Evolutionary conservation across 2,797 vertebrate genomes (phyloP), one percentile per base, ranked within the genome.

Genomic region (Hippoglossus hippoglossus): DNA sequence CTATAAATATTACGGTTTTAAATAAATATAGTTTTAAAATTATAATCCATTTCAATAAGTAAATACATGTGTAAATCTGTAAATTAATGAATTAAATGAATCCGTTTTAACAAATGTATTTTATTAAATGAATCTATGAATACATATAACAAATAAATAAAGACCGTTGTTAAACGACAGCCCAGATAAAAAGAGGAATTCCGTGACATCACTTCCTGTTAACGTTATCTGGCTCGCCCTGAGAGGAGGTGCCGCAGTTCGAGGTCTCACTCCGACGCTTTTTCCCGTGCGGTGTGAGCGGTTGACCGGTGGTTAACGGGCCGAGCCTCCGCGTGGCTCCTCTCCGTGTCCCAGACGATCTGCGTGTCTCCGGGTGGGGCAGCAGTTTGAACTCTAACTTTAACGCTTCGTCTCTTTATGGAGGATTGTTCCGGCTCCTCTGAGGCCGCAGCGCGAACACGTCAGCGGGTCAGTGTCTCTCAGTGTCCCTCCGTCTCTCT

Each of bases 191-290:
- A 1, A 53, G 8, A 67, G 92, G 96, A 77, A 84, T 84, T 64
- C 36, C 61, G 28, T 86, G 85, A 88, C 81, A 0, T 84, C 85
- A 88, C 25, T 7, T 91, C 88, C 89, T 68, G 81, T 73, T 63
- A 16, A 0, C 9, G 21, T 21, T 34, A 12, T 0, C 50, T 0
- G 9, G 9, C 19, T 39, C 22, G 4, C 13, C 13, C 24, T 7
- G 19, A 59, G 58, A 73, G 4, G 4, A 19, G 0, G 0, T 0
- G 19, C 25, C 25, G 61, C 7, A 0, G 0, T 4, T 1, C 0
- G 82, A 89, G 0, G 51, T 71, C 0, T 76, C 84, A 89, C 88
- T 88, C 67, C 0, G 26, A 1, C 1, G 1, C n/a, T n/a, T 80
- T 28, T 73, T 13, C 13, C 0, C 6, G 31, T 6, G 25, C 5